Base-by-base conservation (phyloP, 2,797 vertebrate genomes). In the Myotis pilosus region DNA sequence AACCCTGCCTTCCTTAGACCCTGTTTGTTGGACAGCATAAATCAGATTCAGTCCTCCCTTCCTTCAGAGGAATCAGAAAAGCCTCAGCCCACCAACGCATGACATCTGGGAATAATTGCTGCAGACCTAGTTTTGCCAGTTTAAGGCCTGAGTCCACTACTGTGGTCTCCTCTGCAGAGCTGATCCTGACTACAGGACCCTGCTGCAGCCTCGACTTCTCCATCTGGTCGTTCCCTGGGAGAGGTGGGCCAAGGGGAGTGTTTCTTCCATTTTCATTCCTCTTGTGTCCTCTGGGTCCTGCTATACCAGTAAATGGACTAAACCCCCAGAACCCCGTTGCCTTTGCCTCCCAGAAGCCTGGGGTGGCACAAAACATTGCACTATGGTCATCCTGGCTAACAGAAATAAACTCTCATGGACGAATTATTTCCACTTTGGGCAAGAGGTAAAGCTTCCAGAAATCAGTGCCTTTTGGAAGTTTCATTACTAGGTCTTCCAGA, bases 381-480 rank as follows among this genome's bases (percentile, higher is more conserved):
- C 23, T 68, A 9, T 55, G 23, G 9, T 22, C n/a, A 1, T 49
- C 15, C 60, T 51, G 1, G 15, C 36, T 44, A 64, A 75, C 11
- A 69, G 41, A 8, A 25, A 41, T 30, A 85, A 62, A 36, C 47
- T 75, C 47, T 33, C 22, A 57, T 12, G 19, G 57, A 55, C 15
- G 64, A 84, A n/a, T 80, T 85, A 72, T 76, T 62, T 41, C 33
- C 53, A 84, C 30, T 57, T 51, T 16, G 85, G 47, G 51, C 33
- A 87, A 41, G 13, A 68, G 60, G 49, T 28, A 87, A 86, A 87
- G 38, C 25, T 80, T 33, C 36, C 55, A 8, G 49, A 74, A 62
- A 23, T 82, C 47, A 47, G 3, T 81, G 85, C 33, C 84, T 94
- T 71, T 75, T 62, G 53, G 28, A 89, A 60, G 76, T 71, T 55